Evolutionary conservation across 2,888 invertebrate species (phyloP), one percentile per base, ranked within the genome.

Genomic region (Scaptomyza tumidula): DNA sequence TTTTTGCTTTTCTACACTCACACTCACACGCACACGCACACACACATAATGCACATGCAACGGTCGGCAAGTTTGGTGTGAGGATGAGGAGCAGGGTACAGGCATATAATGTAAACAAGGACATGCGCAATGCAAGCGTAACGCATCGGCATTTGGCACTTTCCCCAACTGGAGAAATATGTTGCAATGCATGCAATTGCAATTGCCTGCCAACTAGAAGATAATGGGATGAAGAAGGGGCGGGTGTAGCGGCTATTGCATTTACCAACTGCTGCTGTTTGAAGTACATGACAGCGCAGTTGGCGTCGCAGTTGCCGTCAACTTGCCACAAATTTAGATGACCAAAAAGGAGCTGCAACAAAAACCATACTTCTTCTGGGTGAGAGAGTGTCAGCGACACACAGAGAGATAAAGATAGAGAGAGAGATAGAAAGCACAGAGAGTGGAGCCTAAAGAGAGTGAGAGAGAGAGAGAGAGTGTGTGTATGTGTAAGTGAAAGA

Each of bases 301-400:
- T 35, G 48, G 58, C 71, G 63, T 46, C 70, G 80, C 78, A 16
- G 83, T 61, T 80, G 73, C 50, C 84, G 71, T 57, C 74, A 74
- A 85, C 86, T 87, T 87, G 83, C 85, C 85, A 85, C 80, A 86
- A 41, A 75, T 87, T 85, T 85, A 85, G 85, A 85, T 85, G 73
- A 74, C 63, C 79, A 78, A 85, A 86, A 86, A 81, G 80, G 69
- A 78, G 64, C 53, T 66, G 70, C 61, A 71, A 49, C 63, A 67
- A 62, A 64, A 50, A 41, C 41, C 53, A 60, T 60, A 71, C 53
- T 66, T 73, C 64, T 61, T 54, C 50, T 52, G 46, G 55, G 63
- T 37, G 55, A 53, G 48, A 63, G 65, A 75, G 57, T 62, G 53
- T 14, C 49, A 54, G 54, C 10, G 52, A 45, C 13, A 39, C 16